Base-by-base conservation (phyloP, 2,888 invertebrate species). In the Chouioia cunea region DNA sequence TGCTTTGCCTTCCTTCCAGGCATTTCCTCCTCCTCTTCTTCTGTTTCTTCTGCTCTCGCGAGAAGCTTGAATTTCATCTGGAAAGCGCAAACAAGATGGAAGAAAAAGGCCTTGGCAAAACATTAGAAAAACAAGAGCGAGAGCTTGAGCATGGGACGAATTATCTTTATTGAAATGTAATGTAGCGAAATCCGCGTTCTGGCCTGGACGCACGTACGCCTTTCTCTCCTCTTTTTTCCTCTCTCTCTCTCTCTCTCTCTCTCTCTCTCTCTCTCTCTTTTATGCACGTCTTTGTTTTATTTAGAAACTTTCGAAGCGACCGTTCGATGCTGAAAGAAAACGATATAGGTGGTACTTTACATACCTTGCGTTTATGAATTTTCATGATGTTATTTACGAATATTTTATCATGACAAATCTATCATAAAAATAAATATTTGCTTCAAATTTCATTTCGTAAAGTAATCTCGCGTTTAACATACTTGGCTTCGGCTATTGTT, bases 141-240 rank as follows among this genome's bases (percentile, higher is more conserved):
- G 54, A 27, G 54, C n/a, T 22, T 18, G 58, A 56, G 57, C 36
- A 36, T 59, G 65, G 43, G 23, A 60, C 64, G 60, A 65, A 54
- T 64, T 70, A 57, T 48, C 63, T 58, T 73, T 70, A 73, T 73
- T 73, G 73, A 70, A 73, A 69, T 62, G 65, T 69, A 70, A 73
- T 69, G 62, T 65, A 73, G 69, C 59, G 62, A 62, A 69, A 73
- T 56, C 62, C 46, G 18, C 23, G 8, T 23, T 43, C 10, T 22
- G 27, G 43, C 16, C 6, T 16, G 6, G 23, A 22, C 46, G 18
- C 52, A 36, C 36, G 36, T 36, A 36, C 6, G 6, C 10, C 2
- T 6, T 10, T 36, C 36, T 36, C 36, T 36, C 6, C 27, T 27
- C 6, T 27, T 3, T 27, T 27, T n/a, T n/a, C 53, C 22, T 20